Conservation (phyloP, 2,888 invertebrate genomes). For the Epirrita christyi region DNA sequence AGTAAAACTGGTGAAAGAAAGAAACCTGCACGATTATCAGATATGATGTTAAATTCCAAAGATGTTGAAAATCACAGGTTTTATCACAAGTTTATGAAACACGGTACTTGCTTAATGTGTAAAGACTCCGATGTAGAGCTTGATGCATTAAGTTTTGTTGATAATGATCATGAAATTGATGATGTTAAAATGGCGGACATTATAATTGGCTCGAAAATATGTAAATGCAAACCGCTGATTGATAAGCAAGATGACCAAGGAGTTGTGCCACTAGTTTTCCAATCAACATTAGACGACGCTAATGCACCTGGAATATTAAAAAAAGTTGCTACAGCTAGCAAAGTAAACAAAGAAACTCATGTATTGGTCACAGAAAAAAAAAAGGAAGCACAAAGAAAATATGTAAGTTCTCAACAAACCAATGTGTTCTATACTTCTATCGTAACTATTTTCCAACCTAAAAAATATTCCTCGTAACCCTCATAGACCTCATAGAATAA, state of each 20-base stretch:
- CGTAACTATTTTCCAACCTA: too few species aligned
- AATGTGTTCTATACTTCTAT: too few species aligned
- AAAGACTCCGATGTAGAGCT: constrained; percentile 45
- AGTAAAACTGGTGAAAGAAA: constrained; percentile 1
- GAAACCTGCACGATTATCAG: background rate
- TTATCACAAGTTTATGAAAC: too few species aligned
- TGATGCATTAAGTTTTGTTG: constrained; percentile 39
- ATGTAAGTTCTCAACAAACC: constrained; percentile 1
- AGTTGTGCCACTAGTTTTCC: constrained; percentile 46
- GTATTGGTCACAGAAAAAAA: constrained; percentile 11
- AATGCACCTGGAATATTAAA: background rate
- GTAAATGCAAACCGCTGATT: constrained; percentile 44
- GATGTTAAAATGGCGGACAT: constrained; percentile 49
- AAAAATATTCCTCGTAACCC: too few species aligned
- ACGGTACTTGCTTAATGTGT: too few species aligned
- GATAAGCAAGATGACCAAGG: constrained; percentile 36
- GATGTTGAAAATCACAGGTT: too few species aligned
- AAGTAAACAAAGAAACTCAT: background rate
- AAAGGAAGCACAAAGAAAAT: constrained; percentile 3
- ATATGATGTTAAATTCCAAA: background rate
- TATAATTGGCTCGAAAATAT: constrained; percentile 59
- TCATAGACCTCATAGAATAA: too few species aligned
- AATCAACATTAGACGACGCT: constrained; percentile 41
- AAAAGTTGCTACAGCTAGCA: background rate
- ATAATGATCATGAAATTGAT: constrained; percentile 25